Evolutionary conservation across 2,113 vertebrate species (phyloP).

Genomic region (Microtus pennsylvanicus): DNA sequence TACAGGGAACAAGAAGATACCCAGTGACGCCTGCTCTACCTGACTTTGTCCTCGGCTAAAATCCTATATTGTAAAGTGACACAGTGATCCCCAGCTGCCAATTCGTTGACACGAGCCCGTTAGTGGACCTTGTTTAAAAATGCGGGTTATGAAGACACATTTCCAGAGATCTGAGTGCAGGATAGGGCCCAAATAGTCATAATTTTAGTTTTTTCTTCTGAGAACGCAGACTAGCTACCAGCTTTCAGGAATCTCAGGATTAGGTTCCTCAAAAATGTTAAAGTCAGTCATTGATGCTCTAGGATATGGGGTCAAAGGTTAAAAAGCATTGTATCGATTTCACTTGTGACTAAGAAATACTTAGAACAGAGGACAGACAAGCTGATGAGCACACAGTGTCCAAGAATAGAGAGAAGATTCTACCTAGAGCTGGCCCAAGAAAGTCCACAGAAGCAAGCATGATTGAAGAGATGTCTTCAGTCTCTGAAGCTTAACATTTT

Average conservation of each 20-base stretch:
- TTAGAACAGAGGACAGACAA: not conserved
- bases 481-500: not conserved
- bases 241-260: not conserved
- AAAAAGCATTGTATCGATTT: not conserved
- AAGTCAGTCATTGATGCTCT: not conserved
- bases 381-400: not conserved
- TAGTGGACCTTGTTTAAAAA: not conserved
- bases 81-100: not conserved
- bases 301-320: not conserved
- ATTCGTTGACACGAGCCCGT: not conserved
- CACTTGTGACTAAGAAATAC: not conserved
- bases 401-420: not conserved
- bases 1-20: not conserved
- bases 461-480: not conserved
- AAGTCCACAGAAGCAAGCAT: not conserved
- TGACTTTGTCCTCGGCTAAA: not conserved
- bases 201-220: not conserved
- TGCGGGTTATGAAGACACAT: not conserved
- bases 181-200: not conserved
- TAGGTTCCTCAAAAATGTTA: not conserved
- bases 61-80: not conserved
- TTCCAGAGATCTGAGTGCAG: not conserved
- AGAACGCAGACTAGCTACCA: not conserved
- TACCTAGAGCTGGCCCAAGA: not conserved
- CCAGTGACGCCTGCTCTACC: fast-evolving